phyloP scores from a whole-genome alignment of 2,888 invertebrate genomes.

The Drosophila borealis region DNA sequence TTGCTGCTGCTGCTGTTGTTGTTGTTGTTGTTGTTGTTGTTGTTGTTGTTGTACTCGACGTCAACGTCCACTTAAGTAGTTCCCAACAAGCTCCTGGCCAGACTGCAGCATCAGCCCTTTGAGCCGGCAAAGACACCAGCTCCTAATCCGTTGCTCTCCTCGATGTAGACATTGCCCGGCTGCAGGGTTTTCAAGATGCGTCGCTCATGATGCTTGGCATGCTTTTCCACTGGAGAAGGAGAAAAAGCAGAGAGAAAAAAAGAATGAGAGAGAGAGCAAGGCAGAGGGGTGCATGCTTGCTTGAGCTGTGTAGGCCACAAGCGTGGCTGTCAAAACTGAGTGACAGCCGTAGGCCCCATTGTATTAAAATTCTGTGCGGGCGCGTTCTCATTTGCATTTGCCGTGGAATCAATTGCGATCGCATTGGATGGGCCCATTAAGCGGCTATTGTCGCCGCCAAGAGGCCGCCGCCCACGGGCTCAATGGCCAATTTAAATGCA shows the following conservation, averaged over 20 bases:
- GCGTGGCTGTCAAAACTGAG: constrained; percentile 57
- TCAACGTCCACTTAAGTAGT: constrained; percentile 56
- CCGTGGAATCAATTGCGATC: constrained; percentile 63
- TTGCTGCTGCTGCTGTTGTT: constrained; percentile 2
- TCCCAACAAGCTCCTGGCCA: constrained; percentile 19
- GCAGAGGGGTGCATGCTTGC: not conserved
- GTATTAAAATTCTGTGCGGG: constrained; percentile 52
- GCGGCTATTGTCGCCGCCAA: constrained; percentile 69
- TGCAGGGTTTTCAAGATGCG: constrained; percentile 81
- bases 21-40: constrained; percentile 13
- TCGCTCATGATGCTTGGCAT: constrained; percentile 81
- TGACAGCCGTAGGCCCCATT: constrained; percentile 47
- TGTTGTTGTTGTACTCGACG: constrained; percentile 8
- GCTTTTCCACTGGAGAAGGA: constrained; percentile 69
- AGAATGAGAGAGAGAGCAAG: not conserved
- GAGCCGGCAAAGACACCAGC: constrained; percentile 45
- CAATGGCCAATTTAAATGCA: constrained; percentile 67
- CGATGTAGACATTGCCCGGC: constrained; percentile 84
- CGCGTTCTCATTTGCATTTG: constrained; percentile 62
- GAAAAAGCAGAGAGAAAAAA: not conserved
- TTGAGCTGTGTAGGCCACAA: constrained; percentile 57
- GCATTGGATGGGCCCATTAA: constrained; percentile 67
- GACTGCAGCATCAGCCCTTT: constrained; percentile 71
- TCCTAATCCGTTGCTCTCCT: constrained; percentile 78
- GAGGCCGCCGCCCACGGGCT: constrained; percentile 57